Base-by-base conservation (phyloP, 1,140 invertebrate species). In the Penaeus chinensis region DNA sequence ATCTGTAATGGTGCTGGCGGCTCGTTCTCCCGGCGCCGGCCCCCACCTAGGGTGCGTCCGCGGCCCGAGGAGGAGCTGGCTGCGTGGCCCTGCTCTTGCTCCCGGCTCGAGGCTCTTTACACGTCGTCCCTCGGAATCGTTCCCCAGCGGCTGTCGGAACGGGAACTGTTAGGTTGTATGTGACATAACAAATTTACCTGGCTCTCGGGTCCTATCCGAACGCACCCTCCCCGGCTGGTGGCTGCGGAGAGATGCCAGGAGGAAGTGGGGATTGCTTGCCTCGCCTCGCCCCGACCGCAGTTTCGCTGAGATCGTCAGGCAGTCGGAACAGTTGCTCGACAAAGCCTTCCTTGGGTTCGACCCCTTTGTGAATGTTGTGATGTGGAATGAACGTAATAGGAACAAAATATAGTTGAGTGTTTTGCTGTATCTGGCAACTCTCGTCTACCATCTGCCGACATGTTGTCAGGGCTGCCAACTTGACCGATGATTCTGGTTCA, bases 401-500 rank as follows among this genome's bases (percentile, higher is more conserved):
- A 54, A 54, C 54, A 54, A 54, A 54, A 2, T 82, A 54, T 27
- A 66, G 24, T 37, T 24, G 62, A 27, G 27, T 82, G 42, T 65
- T 65, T 65, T 82, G 61, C 7, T 63, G 81, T 20, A 61, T 84
- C 69, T 84, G 77, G 84, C 84, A 85, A 66, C 77, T 66, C 60
- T 71, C 71, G 42, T 74, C 42, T 74, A 37, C 84, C 84, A 80
- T 85, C 84, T 80, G 62, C 84, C 62, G 83, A 60, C 83, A 77
- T 74, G 76, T 63, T 66, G 84, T 47, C 84, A 85, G 84, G 76
- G 84, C 77, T 79, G 77, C 84, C 84, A 85, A 85, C 84, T n/a
- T 79, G 62, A 85, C 76, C 61, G 76, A 85, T n/a, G 60, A 60
- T 54, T 65, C 24, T 85, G n/a, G 76, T 80, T 78, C n/a, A 37